Evolutionary conservation across 2,113 vertebrate genomes (phyloP).

Genomic region (Hystrix brachyura): DNA sequence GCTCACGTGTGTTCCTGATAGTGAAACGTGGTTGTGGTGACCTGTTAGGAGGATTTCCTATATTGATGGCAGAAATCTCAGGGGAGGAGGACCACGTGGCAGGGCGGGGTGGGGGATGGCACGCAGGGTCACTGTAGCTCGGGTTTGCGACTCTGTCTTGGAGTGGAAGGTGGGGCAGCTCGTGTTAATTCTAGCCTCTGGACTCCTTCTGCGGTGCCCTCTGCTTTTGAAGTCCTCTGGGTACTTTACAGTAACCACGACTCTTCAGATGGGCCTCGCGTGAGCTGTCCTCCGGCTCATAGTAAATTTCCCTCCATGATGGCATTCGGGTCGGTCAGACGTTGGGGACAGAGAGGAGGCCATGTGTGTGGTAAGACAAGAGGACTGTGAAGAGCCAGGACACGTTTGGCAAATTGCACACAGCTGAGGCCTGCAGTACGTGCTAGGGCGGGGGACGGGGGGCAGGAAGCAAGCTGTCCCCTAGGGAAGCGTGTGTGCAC

Average conservation of each 20-base stretch:
- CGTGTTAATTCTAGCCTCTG: accelerated
- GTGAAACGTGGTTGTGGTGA: background rate
- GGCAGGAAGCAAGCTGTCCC: background rate
- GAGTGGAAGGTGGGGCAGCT: background rate
- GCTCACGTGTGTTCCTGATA: background rate
- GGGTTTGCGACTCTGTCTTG: background rate
- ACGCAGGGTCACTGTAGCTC: accelerated
- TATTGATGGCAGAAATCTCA: background rate
- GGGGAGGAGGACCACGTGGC: background rate
- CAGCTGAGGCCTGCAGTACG: accelerated
- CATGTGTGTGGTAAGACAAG: too few species aligned
- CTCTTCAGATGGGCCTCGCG: background rate
- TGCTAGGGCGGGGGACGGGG: accelerated
- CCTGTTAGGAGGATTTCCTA: background rate
- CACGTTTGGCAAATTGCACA: background rate
- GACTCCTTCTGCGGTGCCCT: background rate
- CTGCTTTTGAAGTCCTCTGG: background rate
- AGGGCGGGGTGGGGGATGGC: accelerated
- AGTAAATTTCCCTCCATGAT: background rate
- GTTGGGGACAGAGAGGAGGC: background rate
- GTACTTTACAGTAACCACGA: background rate
- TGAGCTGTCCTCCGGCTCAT: background rate
- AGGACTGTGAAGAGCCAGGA: background rate
- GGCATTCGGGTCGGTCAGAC: background rate
- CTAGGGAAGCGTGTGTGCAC: background rate